Conservation (phyloP, 2,113 vertebrate genomes). For the Gymnarchus niloticus region DNA sequence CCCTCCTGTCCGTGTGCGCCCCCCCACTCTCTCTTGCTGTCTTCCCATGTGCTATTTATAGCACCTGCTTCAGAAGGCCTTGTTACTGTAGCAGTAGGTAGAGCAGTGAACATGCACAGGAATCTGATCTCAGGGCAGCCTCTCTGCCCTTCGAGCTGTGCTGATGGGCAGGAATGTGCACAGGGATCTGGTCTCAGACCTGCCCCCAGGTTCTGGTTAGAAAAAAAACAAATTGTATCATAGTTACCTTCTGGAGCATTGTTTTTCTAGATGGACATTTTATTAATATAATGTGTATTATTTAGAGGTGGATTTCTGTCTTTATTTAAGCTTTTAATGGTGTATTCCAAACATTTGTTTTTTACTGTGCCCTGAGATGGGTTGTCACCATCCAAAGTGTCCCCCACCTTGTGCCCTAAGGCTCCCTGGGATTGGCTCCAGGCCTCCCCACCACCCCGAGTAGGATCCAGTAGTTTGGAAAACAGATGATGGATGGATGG, state of each 20-base stretch:
- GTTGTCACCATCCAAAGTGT: too few species aligned
- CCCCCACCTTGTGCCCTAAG: too few species aligned
- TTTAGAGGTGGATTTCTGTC: neutral
- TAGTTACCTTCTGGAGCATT: neutral
- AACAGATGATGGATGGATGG: too few species aligned
- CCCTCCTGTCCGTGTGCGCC: neutral
- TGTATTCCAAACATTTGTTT: neutral
- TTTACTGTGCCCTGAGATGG: too few species aligned
- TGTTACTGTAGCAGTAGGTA: neutral
- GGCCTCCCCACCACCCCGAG: too few species aligned
- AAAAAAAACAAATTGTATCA: neutral
- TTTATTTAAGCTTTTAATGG: neutral
- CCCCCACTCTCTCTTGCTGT: neutral
- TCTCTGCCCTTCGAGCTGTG: neutral
- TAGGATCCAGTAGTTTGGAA: too few species aligned
- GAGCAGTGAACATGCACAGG: neutral
- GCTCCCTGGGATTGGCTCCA: too few species aligned
- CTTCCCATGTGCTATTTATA: conserved; percentile 62
- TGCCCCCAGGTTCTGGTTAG: too few species aligned
- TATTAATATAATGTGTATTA: neutral
- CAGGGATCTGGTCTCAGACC: neutral
- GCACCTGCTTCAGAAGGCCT: conserved; percentile 63
- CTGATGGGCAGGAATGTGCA: neutral
- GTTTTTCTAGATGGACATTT: neutral
- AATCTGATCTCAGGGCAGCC: conserved; percentile 6